Base-by-base conservation (phyloP, 23 tunicate species). In the Oikopleura dioica region DNA sequence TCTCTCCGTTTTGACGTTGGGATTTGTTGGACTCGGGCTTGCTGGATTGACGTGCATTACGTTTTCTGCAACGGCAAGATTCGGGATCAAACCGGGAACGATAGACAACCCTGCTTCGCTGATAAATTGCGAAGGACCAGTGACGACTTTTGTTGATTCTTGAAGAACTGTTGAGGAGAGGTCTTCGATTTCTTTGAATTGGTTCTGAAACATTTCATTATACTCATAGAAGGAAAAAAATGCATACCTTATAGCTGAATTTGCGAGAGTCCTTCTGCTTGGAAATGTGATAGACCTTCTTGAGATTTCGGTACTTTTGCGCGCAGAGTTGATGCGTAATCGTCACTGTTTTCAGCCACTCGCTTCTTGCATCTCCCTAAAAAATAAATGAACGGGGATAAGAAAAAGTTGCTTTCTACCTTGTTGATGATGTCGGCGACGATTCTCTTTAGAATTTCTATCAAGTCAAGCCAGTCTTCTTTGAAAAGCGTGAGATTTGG, bases 121-220 rank as follows among this genome's bases (percentile, higher is more conserved):
- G n/a, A n/a, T n/a, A n/a, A n/a, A n/a, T n/a, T n/a, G n/a, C n/a
- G n/a, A n/a, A n/a, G n/a, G n/a, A n/a, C n/a, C n/a, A n/a, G n/a
- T n/a, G n/a, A n/a, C n/a, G n/a, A n/a, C n/a, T n/a, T n/a, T 21
- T 28, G 16, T 31, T 63, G 72, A 5, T 2, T 23, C 30, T 16
- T 31, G 72, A 21, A 2, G 30, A 44, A 9, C 55, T 16, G 72
- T 12, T 5, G 30, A 28, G 33, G 16, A 23, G 4, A 63, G 33
- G 16, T 63, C 72, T 63, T 63, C 72, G 29, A 63, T 28, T 63
- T 63, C 72, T 63, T 63, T 23, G 33, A 63, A 63, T 63, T 63
- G 72, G 26, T 63, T 4, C 72, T 63, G 26, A 2, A 63, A 44
- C 16, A 9, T 44, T 16, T 9, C 9, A 44, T 44, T 44, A 16